Base-by-base conservation (phyloP, 2,888 invertebrate species). In the Mythimna vitellina region DNA sequence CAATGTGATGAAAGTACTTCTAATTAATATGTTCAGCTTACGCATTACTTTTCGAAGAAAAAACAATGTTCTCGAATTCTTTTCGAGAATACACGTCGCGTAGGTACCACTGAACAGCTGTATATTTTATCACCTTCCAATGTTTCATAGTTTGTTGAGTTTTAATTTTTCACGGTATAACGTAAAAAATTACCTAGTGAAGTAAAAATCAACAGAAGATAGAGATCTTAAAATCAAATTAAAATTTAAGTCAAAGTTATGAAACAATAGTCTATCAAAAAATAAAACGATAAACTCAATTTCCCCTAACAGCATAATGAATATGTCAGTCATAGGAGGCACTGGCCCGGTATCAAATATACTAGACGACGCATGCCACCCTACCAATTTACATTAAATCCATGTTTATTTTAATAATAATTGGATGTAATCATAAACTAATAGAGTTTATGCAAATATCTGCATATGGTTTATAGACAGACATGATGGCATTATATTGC, bases 331-430 rank as follows among this genome's bases (percentile, higher is more conserved):
- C 49, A 20, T 53, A 12, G 17, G n/a, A 42, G n/a, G 9, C 22
- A 54, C 54, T 49, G 25, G 25, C 12, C 14, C n/a, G n/a, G 49
- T 58, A 25, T 32, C 49, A 58, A 65, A 61, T 42, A 53, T n/a
- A 62, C n/a, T 17, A 60, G 17, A n/a, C 46, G 17, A 22, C 29
- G 10, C n/a, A 35, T 42, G 14, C 58, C n/a, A n/a, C 29, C 22
- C 3, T 29, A 17, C 51, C 29, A 71, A 79, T 80, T 72, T 63
- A 65, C 65, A 76, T 76, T 56, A 57, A 68, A 72, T 53, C n/a
- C 25, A 64, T 81, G 65, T 77, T 69, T 72, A 80, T 80, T 65
- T 80, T 64, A 77, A 77, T 66, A 80, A 38, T 76, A 72, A 80
- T 76, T 65, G 20, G 54, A 67, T 57, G 12, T 70, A 7, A 76